Base-by-base conservation (phyloP, 1,140 invertebrate species). In the Heterodera carotae region DNA sequence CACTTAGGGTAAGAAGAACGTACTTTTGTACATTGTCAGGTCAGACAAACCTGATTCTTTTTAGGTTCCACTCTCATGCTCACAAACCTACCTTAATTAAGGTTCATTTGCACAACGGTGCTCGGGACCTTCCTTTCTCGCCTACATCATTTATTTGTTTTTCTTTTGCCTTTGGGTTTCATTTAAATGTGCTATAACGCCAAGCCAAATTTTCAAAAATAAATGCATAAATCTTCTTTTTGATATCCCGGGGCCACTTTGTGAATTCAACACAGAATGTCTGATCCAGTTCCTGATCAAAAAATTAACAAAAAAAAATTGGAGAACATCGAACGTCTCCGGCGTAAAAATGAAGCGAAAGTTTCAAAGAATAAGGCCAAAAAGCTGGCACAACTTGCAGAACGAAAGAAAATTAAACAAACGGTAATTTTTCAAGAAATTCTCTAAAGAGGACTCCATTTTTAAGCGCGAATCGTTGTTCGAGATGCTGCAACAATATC, bases 391-490 rank as follows among this genome's bases (percentile, higher is more conserved):
- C 73, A 72, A 27, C 33, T 79, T 22, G 43, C 68, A 2, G 78
- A 77, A 60, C 60, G 78, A 22, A 79, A 80, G 71, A 53, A 53
- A 56, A 53, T 64, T 8, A 79, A 79, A 27, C 48, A 79, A 48
- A 79, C 77, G 73, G 78, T 79, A 76, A 34, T 15, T 74, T 71
- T 2, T 7, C 25, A 36, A 25, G 76, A 12, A 60, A 10, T n/a
- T n/a, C n/a, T n/a, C n/a, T n/a, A 77, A 33, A 34, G 25, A 34
- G 76, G 36, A 70, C 0, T 79, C 18, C 76, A 31, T 3, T 39
- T 76, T 79, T 76, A 34, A 79, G 78, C 56, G 78, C 2, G 78
- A 79, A 34, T 79, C 78, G 6, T 56, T 79, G 31, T 59, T 79
- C 48, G 79, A 29, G 25, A 69, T 53, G 29, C 53, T 79, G 34